Percentiles rank a stretch among this genome's conserved stretches.
Conservation (phyloP, 2,888 invertebrate genomes). For the Drosophila niveifrons region DNA sequence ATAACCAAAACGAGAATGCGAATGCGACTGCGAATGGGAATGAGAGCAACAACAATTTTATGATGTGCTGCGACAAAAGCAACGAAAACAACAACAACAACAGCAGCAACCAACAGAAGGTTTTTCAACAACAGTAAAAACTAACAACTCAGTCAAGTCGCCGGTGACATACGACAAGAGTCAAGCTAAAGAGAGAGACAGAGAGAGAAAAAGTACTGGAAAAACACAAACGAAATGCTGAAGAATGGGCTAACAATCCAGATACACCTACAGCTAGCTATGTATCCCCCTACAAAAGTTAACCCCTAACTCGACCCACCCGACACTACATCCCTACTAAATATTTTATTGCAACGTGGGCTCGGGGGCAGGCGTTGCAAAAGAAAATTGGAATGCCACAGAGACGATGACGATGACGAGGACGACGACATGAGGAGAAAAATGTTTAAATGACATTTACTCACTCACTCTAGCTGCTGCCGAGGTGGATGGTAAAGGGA, state of each 20-base stretch:
- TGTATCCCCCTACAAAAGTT: not conserved
- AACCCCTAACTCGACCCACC: not conserved
- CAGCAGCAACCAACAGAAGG: slow-evolving; percentile 7
- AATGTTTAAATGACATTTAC: slow-evolving; percentile 81
- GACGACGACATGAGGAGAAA: slow-evolving; percentile 51
- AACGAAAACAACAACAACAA: slow-evolving; percentile 13
- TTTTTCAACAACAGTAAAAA: slow-evolving; percentile 54
- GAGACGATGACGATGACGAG: slow-evolving; percentile 45
- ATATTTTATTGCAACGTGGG: slow-evolving; percentile 69
- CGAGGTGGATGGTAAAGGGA: not conserved
- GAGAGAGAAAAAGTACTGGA: slow-evolving; percentile 28
- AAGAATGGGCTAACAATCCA: slow-evolving; percentile 44
- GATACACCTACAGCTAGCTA: not conserved
- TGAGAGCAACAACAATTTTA: slow-evolving; percentile 60
- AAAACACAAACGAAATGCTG: slow-evolving; percentile 53
- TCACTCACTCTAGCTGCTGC: slow-evolving; percentile 63
- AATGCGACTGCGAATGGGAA: slow-evolving; percentile 26
- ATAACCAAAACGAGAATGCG: slow-evolving; percentile 65
- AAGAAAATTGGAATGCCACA: slow-evolving; percentile 79
- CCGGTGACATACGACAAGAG: slow-evolving; percentile 74
- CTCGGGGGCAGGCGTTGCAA: slow-evolving; percentile 45
- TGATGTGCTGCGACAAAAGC: slow-evolving; percentile 66
- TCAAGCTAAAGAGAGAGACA: slow-evolving; percentile 38
- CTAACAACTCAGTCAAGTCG: slow-evolving; percentile 79
- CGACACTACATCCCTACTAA: slow-evolving; percentile 40